Evolutionary conservation across 2,797 vertebrate genomes (phyloP).

Genomic region (Takifugu rubripes): DNA sequence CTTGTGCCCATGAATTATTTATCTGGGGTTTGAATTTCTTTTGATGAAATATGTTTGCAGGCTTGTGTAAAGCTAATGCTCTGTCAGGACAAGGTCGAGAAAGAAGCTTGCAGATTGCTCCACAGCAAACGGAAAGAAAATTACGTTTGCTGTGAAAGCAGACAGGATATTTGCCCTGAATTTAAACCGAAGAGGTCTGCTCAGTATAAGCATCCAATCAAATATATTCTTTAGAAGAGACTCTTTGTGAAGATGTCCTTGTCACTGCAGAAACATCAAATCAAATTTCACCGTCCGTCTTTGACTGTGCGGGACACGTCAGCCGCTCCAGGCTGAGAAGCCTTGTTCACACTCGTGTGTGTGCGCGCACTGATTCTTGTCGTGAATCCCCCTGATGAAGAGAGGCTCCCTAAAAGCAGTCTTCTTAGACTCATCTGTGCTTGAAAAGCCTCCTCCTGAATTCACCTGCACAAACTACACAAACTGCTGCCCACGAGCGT

Average conservation of each 20-base stretch:
- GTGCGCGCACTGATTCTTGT: slow-evolving; percentile 31
- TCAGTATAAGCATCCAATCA: too few species aligned
- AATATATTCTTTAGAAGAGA: too few species aligned
- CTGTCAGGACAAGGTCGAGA: neutral
- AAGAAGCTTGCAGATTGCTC: neutral
- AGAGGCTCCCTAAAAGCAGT: slow-evolving; percentile 21
- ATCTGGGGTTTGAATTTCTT: too few species aligned
- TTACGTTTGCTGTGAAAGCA: neutral
- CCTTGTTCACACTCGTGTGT: neutral
- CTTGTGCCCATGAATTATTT: too few species aligned
- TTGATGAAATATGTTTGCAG: neutral
- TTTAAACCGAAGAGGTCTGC: too few species aligned
- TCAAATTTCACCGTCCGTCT: too few species aligned
- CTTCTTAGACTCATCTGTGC: slow-evolving; percentile 39
- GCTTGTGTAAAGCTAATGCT: neutral
- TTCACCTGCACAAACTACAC: slow-evolving; percentile 34
- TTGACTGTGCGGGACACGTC: slow-evolving; percentile 7
- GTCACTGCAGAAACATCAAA: too few species aligned
- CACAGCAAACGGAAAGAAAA: neutral
- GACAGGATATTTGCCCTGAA: neutral
- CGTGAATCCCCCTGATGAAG: slow-evolving; percentile 36
- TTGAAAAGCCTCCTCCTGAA: slow-evolving; percentile 37
- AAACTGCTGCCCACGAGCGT: neutral
- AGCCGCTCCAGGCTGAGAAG: neutral
- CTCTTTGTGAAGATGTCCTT: too few species aligned